Evolutionary conservation across 2,113 vertebrate species (phyloP), one percentile per base, ranked within the genome.

Genomic region (Leucopternis melanops): DNA sequence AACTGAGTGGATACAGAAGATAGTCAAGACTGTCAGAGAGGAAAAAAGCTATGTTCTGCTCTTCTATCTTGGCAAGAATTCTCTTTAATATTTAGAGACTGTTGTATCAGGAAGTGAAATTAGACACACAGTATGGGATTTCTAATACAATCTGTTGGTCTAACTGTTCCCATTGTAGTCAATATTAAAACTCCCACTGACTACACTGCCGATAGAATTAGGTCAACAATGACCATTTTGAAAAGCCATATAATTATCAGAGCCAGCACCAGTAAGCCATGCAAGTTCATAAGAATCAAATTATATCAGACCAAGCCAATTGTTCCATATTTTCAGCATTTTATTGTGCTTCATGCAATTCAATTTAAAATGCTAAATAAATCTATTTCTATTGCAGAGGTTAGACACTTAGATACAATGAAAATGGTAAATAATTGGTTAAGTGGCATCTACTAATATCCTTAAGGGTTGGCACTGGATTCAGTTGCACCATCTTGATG

Each of bases 41-140:
- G 54, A 44, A 61, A 75, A 73, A 65, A 6, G 8, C 63, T 55
- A 77, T 23, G 72, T 83, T 94, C 83, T 84, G 83, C 80, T 91
- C 91, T 81, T 91, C 80, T 70, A 27, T 74, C 74, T 95, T 96
- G 91, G 95, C 93, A 95, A 78, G 71, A 70, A 90, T 58, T 63
- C 52, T 83, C 85, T 91, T 95, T 96, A 95, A 97, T 95, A 96
- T 96, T 96, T 97, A 95, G 94, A 88, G 79, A 86, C 13, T 97
- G 91, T 88, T 94, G 66, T 82, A 95, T 74, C 82, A 95, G 85
- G 93, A 96, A 97, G 81, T 59, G 87, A 97, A 95, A 96, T 90
- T 90, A 95, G 96, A 95, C 88, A 91, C 87, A 88, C 94, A 90
- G 92, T 89, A 94, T 86, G 90, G 55, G 77, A 94, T 81, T 96